Conservation (phyloP, 2,888 invertebrate species). For the Petrolisthes cinctipes region DNA sequence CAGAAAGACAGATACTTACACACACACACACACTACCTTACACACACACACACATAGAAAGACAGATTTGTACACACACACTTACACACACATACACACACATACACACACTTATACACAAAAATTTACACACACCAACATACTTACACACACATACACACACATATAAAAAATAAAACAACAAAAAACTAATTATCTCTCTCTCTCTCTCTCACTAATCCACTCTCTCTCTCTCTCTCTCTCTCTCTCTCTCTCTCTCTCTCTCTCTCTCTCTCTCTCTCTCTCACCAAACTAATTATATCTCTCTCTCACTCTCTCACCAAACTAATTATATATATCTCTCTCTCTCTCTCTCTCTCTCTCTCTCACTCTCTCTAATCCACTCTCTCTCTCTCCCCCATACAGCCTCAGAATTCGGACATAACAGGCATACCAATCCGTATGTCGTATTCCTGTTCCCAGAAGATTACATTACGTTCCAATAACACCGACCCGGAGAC, state of each 20-base stretch:
- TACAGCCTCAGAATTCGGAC: background rate
- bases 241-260: background rate
- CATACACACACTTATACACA: too few species aligned
- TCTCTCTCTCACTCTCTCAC: background rate
- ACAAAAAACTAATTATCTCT: too few species aligned
- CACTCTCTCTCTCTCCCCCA: background rate
- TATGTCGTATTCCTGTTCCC: conserved; percentile 42
- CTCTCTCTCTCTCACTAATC: background rate
- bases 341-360: background rate
- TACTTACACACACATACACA: too few species aligned
- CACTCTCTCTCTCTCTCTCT: too few species aligned
- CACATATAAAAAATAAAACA: too few species aligned
- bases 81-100: too few species aligned
- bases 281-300: background rate
- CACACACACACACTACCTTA: too few species aligned
- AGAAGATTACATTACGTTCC: conserved; percentile 1
- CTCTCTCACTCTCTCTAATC: background rate
- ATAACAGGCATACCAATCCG: conserved; percentile 15
- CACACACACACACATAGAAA: too few species aligned
- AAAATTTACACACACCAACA: too few species aligned
- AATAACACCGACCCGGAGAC: background rate
- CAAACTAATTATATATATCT: background rate
- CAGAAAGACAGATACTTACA: too few species aligned
- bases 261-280: background rate
- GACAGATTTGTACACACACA: too few species aligned